Evolutionary conservation across 1,140 invertebrate genomes (phyloP), one percentile per base, ranked within the genome.

Genomic region (Drosophila insularis): DNA sequence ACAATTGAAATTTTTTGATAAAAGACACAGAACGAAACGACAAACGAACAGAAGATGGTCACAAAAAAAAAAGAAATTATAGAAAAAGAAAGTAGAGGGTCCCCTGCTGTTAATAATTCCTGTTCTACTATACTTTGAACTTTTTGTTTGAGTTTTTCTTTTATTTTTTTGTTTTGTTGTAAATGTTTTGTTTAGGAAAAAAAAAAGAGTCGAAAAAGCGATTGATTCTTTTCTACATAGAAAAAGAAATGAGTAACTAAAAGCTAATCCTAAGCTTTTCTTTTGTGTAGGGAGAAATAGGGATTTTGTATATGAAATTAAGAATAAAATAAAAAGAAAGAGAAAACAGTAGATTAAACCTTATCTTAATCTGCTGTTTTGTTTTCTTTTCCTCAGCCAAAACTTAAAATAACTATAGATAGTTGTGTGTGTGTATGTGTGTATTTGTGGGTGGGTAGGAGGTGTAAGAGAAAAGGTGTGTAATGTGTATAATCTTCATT

Each of bases 321-420:
- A 32, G 7, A 56, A 32, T 8, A 23, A 37, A 37, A 37, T 3
- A 4, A 21, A 32, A 11, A 35, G 10, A 35, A 35, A 35, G 8
- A 21, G 8, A 50, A 50, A 11, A 50, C 43, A 50, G 43, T 50
- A 50, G 17, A 50, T 50, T 11, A 23, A 43, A 56, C 72, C 56
- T 82, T 21, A 74, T 73, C 35, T 40, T 80, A 58, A 21, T 67
- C 46, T 76, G 39, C 62, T 79, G 65, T 82, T 70, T 76, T 50
- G 68, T 74, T 54, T 54, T 74, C 35, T 67, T 54, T 56, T 78
- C 50, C 46, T 65, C 39, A 68, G 73, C 54, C 72, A 55, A 75
- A 87, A 85, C 81, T 85, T 85, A 85, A 85, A 86, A 81, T 85
- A 81, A 79, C 78, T 86, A 85, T 81, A 81, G 78, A 71, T 86